Evolutionary conservation across 2,797 vertebrate genomes (phyloP), one percentile per base, ranked within the genome.

Genomic region (Clarias fuscus): DNA sequence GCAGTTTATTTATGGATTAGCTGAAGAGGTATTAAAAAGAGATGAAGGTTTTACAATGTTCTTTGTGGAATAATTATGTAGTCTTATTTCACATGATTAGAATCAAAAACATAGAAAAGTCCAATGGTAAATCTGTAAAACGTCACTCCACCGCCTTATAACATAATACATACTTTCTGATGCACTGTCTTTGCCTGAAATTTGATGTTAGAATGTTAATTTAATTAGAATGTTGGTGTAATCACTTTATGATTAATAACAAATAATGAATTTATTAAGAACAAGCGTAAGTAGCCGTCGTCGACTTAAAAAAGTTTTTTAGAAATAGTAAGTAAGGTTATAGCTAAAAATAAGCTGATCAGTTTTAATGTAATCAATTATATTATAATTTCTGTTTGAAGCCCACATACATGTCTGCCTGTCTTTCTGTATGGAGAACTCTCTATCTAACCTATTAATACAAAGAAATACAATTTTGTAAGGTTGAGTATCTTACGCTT

Each of bases 1-100:
- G 58, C 70, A 84, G 85, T 85, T 87, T 67, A 88, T 88, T 85
- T 80, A 77, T 62, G 82, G 72, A 82, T 90, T 89, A 89, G 73
- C 27, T 71, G 14, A 70, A 58, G 17, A 56, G 43, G 18, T 22
- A 61, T 78, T 62, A 43, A 64, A 43, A 79, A 40, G 14, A 58
- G 18, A 33, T 71, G 17, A 58, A 68, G 40, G 56, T 43, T 48
- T 73, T 84, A 17, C 43, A 61, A 33, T 84, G 56, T 62, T 82
- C 40, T 22, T 67, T 53, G n/a, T 15, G 22, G 1, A 73, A 15
- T 80, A 17, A 80, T 80, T 40, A 64, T 43, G 59, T 43, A 62
- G 8, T 61, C 18, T 79, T 61, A 79, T 62, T 62, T 62, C 58
- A 61, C 10, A 88, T 27, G 15, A 84, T 56, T 59, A 30, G 10